These are phyloP conservation scores for Corythornis vintsioides DNA, from an alignment of 2,113 vertebrate genomes.

Conservation along the genomic window DNA sequence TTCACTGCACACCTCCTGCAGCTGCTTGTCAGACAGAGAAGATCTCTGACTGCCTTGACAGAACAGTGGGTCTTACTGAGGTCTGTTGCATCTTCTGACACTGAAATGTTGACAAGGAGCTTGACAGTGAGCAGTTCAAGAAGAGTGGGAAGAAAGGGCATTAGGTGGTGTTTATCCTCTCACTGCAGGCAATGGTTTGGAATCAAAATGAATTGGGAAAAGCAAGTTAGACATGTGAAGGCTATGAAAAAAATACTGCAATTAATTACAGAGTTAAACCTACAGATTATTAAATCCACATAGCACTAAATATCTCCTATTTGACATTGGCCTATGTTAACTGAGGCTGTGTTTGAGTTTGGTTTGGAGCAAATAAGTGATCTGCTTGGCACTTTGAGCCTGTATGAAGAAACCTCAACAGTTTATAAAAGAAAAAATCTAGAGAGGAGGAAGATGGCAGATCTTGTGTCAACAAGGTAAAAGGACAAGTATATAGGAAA, in stretches of 20 bases:
- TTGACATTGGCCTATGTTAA: not conserved
- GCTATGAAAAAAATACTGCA: not conserved
- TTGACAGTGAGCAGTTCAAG: not conserved
- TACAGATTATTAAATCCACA: not conserved
- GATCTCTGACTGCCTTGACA: slow-evolving; percentile 80
- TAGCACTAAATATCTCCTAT: not conserved
- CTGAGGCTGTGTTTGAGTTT: not conserved
- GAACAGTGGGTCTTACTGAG: slow-evolving; percentile 89
- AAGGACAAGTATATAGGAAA: not conserved
- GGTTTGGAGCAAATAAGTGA: not conserved
- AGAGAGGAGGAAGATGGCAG: not conserved
- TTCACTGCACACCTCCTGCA: slow-evolving; percentile 93
- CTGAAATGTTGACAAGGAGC: not conserved
- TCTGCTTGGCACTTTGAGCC: not conserved
- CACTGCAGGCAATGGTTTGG: not conserved
- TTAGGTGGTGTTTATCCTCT: not conserved
- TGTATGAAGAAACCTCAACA: not conserved
- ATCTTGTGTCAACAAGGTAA: not conserved
- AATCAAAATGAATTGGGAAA: not conserved
- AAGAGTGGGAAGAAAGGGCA: not conserved
- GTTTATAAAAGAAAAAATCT: not conserved
- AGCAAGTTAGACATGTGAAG: not conserved
- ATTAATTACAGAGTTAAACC: not conserved
- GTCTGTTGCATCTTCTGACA: slow-evolving; percentile 55
- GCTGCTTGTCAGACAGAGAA: slow-evolving; percentile 85